Evolutionary conservation across 2,888 invertebrate genomes (phyloP).

Genomic region (Andrena bicolor): DNA sequence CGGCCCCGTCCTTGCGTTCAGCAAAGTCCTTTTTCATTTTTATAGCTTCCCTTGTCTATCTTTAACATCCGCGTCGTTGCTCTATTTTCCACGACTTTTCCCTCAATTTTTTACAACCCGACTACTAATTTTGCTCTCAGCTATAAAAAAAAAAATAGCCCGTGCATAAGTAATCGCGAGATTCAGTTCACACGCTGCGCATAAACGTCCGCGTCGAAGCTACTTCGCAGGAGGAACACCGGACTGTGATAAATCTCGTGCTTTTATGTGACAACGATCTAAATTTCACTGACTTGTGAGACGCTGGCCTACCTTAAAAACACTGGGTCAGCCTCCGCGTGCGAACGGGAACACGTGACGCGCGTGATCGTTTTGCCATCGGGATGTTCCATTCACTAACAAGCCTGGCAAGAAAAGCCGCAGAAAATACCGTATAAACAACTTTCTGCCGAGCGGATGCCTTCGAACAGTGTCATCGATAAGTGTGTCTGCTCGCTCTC

Average conservation of each 20-base stretch:
- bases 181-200: constrained; percentile 4
- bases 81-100: too few relatives aligned
- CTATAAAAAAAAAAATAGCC: neutral
- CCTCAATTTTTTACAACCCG: neutral
- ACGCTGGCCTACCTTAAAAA: constrained; percentile 31
- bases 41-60: constrained; percentile 7
- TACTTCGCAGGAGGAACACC: neutral
- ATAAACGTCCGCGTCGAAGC: neutral
- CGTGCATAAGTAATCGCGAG: neutral
- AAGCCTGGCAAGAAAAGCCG: constrained; percentile 34
- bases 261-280: constrained; percentile 28
- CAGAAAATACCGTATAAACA: constrained; percentile 53
- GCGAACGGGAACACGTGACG: constrained; percentile 46
- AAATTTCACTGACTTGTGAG: constrained; percentile 42
- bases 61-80: constrained; percentile 10
- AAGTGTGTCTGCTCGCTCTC: constrained; percentile 52
- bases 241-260: constrained; percentile 21
- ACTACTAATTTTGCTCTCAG: constrained; percentile 1
- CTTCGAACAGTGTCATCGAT: constrained; percentile 51
- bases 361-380: constrained; percentile 36
- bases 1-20: constrained; percentile 1
- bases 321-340: constrained; percentile 41
- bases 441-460: constrained; percentile 35
- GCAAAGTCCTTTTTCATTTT: neutral
- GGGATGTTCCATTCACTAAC: constrained; percentile 45